Percentiles rank a stretch among this genome's conserved stretches.
These are phyloP conservation scores for Dysmachus trigonus DNA, from an alignment of 2,888 invertebrate genomes.

Conservation along the genomic window DNA sequence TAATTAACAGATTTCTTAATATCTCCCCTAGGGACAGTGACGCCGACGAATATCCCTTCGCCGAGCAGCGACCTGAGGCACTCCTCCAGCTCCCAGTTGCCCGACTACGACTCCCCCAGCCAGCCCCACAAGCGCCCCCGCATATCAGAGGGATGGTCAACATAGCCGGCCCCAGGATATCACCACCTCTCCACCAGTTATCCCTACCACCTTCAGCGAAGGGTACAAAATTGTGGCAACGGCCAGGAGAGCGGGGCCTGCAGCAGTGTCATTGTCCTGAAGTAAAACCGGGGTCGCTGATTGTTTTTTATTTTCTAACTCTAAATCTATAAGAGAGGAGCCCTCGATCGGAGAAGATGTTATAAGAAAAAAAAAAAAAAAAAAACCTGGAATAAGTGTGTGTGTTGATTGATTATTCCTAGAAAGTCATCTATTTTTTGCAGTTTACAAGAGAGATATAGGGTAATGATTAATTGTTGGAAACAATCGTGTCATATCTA, in stretches of 20 bases:
- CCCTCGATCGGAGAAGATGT: not conserved
- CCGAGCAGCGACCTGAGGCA: slow-evolving; percentile 69
- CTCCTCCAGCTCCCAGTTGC: slow-evolving; percentile 59
- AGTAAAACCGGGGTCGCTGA: slow-evolving; percentile 44
- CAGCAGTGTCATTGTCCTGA: slow-evolving; percentile 54
- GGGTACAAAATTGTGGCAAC: slow-evolving; percentile 38
- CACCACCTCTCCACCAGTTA: slow-evolving; percentile 29
- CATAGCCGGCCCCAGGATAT: slow-evolving; percentile 70
- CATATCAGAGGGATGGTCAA: slow-evolving; percentile 89
- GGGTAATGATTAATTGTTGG: slow-evolving; percentile 11
- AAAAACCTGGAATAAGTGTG: not conserved
- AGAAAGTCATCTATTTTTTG: slow-evolving; percentile 33
- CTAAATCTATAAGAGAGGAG: not conserved
- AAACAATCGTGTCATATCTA: slow-evolving; percentile 40
- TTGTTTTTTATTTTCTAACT: slow-evolving; percentile 27
- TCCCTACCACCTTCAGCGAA: slow-evolving; percentile 32
- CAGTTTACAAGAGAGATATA: slow-evolving; percentile 1
- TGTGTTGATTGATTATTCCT: slow-evolving; percentile 1
- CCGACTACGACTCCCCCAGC: slow-evolving; percentile 71
- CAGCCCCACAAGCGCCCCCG: slow-evolving; percentile 80
- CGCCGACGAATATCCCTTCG: slow-evolving; percentile 84
- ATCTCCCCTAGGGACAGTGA: slow-evolving; percentile 75
- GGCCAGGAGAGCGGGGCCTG: slow-evolving; percentile 40
- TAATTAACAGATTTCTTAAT: slow-evolving; percentile 61
- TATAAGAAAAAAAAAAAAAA: too few relatives aligned